Base-by-base conservation (phyloP, 2,888 invertebrate genomes). In the Pherbina coryleti region DNA sequence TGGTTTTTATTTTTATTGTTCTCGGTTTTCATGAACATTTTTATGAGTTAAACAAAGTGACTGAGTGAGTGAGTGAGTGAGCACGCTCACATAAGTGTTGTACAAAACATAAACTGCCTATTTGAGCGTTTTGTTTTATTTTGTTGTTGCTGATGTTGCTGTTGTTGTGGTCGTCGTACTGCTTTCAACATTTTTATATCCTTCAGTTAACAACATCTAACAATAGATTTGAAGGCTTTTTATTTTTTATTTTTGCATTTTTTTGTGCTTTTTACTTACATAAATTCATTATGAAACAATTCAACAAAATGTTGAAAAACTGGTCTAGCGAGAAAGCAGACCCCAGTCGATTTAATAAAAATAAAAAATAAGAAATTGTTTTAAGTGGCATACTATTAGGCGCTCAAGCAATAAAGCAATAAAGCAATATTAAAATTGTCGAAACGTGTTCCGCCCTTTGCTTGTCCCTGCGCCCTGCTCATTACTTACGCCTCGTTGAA, bases 31-130 rank as follows among this genome's bases (percentile, higher is more conserved):
- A 64, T 34, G 66, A 72, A 64, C 66, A 72, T 85, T 85, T 85
- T 84, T 83, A 84, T 81, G 82, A 83, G 84, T 83, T 84, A 83
- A 86, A 86, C 85, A 84, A 85, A 85, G 86, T 86, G 86, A 75
- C 55, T 66, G 74, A 44, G 17, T 31, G 60, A 75, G 66, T 66
- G 75, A 19, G 17, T 28, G 49, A 57, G 60, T 34, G 17, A 37
- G 17, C 28, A 17, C 9, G 79, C 77, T 44, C 44, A 44, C 44
- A 3, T 44, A 44, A 79, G 78, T 70, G 75, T 69, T 70, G 31
- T 44, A 70, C 69, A 49, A 53, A 75, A 17, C 67, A 37, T 73
- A 60, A 78, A 76, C 60, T 72, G 74, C 75, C 75, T 70, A 77
- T 75, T 77, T 75, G 74, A 73, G 25, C 25, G 72, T 70, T 71